Conservation (phyloP, 2,888 invertebrate genomes). For the Chironomus riparius region DNA sequence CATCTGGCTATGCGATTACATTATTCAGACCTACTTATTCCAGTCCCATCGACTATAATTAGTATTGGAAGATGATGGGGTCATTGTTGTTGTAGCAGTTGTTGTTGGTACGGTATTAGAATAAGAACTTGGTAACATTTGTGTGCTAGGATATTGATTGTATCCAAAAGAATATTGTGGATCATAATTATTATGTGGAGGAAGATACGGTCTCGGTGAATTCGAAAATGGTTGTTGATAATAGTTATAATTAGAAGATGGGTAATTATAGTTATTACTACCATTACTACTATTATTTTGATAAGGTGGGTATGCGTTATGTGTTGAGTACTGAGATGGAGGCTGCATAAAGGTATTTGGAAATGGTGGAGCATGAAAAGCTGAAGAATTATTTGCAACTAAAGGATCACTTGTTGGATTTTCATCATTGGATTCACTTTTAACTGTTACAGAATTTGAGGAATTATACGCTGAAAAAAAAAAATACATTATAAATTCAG, state of each 20-base stretch:
- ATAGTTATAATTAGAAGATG: not conserved
- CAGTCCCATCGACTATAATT: conserved; percentile 12
- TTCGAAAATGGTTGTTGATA: not conserved
- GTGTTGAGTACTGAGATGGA: not conserved
- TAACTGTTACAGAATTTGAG: not conserved
- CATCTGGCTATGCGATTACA: not conserved
- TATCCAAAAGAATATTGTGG: not conserved
- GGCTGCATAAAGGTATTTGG: not conserved
- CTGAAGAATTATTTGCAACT: not conserved
- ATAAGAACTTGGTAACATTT: not conserved
- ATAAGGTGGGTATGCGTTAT: not conserved
- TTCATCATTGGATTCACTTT: not conserved
- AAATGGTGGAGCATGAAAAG: not conserved
- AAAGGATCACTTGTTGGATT: not conserved
- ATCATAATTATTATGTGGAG: not conserved
- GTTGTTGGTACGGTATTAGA: not conserved
- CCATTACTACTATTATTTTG: not conserved
- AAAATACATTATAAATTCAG: not conserved
- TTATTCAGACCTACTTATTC: not conserved
- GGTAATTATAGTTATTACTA: not conserved
- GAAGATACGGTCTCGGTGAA: not conserved
- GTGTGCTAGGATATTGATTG: not conserved
- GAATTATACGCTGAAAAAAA: not conserved
- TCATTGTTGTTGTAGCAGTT: not conserved
- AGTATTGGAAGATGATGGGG: not conserved